A percentile compares a stretch with the other conserved stretches of the same genome.
phyloP scores from a whole-genome alignment of 2,113 vertebrate species.

The Copsychus sechellarum region DNA sequence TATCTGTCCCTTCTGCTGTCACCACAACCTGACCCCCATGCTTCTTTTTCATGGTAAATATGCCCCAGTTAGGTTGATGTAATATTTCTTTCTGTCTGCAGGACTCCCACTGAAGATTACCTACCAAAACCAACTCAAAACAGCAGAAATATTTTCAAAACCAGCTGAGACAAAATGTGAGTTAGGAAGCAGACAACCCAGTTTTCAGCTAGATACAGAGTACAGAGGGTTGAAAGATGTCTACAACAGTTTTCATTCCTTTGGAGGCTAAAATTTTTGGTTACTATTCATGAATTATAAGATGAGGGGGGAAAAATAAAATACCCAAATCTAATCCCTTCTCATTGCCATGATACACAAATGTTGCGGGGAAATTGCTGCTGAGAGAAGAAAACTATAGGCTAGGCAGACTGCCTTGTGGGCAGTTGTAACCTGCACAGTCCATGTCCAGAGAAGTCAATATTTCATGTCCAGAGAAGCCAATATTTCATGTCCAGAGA shows the following conservation, averaged over 20 bases:
- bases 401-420: not conserved
- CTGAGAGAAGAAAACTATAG: not conserved
- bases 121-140: not conserved
- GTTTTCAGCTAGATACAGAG: not conserved
- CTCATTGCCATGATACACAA: not conserved
- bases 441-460: not conserved
- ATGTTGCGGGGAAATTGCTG: not conserved
- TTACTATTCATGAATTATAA: not conserved
- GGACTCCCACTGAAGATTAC: not conserved
- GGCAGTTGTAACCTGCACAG: not conserved
- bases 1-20: not conserved
- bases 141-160: not conserved
- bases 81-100: not conserved
- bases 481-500: not conserved
- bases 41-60: not conserved
- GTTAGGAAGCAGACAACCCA: not conserved
- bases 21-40: not conserved
- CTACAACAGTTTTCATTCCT: not conserved
- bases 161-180: not conserved
- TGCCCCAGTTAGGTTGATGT: not conserved
- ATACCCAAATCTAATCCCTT: not conserved
- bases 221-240: not conserved
- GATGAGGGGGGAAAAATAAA: not conserved
- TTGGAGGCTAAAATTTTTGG: not conserved
- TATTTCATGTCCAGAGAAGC: not conserved